Evolutionary conservation across 2,113 vertebrate genomes (phyloP).

Genomic region (Tachycineta bicolor): DNA sequence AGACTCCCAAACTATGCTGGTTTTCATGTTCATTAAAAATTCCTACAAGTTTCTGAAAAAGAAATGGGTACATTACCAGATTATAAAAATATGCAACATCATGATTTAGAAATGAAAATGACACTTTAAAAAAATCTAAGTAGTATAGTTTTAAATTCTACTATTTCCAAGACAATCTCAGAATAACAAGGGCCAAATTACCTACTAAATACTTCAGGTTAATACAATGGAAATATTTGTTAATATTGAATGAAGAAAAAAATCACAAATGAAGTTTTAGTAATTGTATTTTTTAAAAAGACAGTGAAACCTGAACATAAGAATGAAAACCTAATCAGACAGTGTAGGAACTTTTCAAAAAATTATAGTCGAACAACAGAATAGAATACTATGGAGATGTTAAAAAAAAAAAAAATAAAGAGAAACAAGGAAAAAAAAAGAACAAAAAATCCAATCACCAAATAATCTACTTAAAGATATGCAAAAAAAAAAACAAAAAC

Average conservation of each 20-base stretch:
- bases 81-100: not conserved
- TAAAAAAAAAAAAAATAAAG: not conserved
- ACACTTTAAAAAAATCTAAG: not conserved
- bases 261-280: not conserved
- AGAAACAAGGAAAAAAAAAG: not conserved
- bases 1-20: not conserved
- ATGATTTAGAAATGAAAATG: not conserved
- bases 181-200: not conserved
- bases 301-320: not conserved
- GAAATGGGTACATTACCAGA: not conserved
- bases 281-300: not conserved
- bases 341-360: not conserved
- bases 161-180: not conserved
- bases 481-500: not conserved
- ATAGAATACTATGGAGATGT: not conserved
- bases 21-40: not conserved
- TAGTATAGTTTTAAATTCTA: not conserved
- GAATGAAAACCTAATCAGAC: not conserved
- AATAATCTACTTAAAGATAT: not conserved
- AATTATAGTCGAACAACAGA: not conserved
- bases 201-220: not conserved
- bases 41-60: not conserved
- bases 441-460: accelerated
- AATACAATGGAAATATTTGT: not conserved
- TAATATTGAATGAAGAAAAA: not conserved